Percentiles rank a stretch among this genome's conserved stretches.
phyloP scores from a whole-genome alignment of 2,888 invertebrate species.

The Ptychoptera contaminata region DNA sequence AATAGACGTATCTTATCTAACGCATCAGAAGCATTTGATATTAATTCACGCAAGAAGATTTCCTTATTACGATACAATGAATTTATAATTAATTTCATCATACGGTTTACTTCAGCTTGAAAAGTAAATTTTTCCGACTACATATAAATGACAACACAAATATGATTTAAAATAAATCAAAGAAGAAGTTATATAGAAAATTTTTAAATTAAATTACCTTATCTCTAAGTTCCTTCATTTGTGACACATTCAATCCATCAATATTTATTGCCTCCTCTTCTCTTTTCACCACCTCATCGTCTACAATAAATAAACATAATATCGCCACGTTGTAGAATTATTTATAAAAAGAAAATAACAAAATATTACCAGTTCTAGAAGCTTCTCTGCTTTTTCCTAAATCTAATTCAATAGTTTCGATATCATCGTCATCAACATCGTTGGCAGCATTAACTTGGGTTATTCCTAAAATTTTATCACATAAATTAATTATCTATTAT shows the following conservation, averaged over 20 bases:
- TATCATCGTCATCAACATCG: slow-evolving; percentile 18
- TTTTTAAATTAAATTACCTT: slow-evolving; percentile 28
- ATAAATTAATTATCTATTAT: not conserved
- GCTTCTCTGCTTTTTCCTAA: slow-evolving; percentile 74
- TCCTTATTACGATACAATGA: slow-evolving; percentile 98
- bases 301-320: slow-evolving; percentile 28
- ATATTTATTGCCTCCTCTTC: slow-evolving; percentile 94
- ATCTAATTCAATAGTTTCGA: slow-evolving; percentile 56
- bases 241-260: slow-evolving; percentile 87
- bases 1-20: slow-evolving; percentile 93
- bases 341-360: not conserved
- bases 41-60: slow-evolving; percentile 94
- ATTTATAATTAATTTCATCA: slow-evolving; percentile 99
- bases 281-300: slow-evolving; percentile 76
- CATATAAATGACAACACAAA: slow-evolving; percentile 4
- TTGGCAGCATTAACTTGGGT: not conserved
- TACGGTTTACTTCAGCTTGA: slow-evolving; percentile 97
- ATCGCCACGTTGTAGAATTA: slow-evolving; percentile 1
- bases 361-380: slow-evolving; percentile 63
- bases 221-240: slow-evolving; percentile 80
- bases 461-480: slow-evolving; percentile 1
- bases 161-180: not conserved
- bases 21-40: slow-evolving; percentile 98
- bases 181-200: not conserved
- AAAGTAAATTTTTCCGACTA: slow-evolving; percentile 72